Percentiles rank a stretch among this genome's conserved stretches.
Conservation (phyloP, 2,888 invertebrate genomes). For the Pelosia muscerda region DNA sequence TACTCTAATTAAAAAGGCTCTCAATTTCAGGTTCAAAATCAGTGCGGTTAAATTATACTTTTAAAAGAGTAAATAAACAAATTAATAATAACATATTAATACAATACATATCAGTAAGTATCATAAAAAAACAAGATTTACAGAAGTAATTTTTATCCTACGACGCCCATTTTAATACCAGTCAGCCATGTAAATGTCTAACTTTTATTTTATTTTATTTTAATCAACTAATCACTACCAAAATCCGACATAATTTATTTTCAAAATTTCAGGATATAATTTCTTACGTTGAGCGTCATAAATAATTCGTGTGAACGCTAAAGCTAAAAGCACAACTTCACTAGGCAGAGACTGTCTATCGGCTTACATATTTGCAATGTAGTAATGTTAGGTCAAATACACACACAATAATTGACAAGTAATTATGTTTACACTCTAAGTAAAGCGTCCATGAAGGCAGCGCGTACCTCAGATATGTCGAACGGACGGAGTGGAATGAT, state of each 20-base stretch:
- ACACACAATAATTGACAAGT: conserved; percentile 39
- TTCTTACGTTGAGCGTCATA: neutral
- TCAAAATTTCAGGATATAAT: neutral
- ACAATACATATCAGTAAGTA: too few species aligned
- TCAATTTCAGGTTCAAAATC: neutral
- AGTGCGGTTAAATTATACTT: neutral
- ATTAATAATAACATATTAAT: too few species aligned
- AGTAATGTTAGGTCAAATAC: conserved; percentile 21
- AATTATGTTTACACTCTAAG: conserved; percentile 37
- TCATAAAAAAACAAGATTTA: neutral
- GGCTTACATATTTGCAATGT: neutral
- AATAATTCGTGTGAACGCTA: neutral
- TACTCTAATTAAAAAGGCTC: neutral
- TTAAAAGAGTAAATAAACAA: neutral
- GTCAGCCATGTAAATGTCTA: neutral
- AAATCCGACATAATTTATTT: neutral
- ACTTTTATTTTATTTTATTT: too few species aligned
- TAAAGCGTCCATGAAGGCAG: conserved; percentile 44
- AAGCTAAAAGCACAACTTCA: conserved; percentile 38
- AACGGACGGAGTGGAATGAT: conserved; percentile 45
- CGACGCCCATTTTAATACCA: neutral
- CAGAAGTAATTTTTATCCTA: neutral
- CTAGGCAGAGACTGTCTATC: conserved; percentile 27
- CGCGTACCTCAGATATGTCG: conserved; percentile 74
- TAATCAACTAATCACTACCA: neutral